These are phyloP conservation scores for Eumaeus atala DNA, from an alignment of 1,140 invertebrate species.

Conservation along the genomic window DNA sequence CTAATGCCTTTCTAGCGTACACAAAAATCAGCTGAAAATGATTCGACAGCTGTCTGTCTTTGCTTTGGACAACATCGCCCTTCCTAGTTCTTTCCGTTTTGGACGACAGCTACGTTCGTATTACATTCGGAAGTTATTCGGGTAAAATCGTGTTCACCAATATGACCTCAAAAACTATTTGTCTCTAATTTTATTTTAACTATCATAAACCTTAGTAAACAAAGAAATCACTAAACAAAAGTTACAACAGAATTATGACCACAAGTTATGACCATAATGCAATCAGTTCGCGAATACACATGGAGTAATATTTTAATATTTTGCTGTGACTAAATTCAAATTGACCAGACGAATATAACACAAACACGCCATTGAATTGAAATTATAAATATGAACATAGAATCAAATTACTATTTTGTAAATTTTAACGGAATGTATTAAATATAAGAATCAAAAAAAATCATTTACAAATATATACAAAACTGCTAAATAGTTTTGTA, in stretches of 20 bases:
- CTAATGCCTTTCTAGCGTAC: slow-evolving; percentile 50
- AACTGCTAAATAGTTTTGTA: too few relatives aligned
- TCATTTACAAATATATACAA: too few relatives aligned
- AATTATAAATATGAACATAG: too few relatives aligned
- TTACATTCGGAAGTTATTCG: slow-evolving; percentile 50
- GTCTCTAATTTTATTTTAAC: not conserved
- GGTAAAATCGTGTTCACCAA: slow-evolving; percentile 43
- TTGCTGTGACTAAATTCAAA: too few relatives aligned
- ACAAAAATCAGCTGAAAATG: slow-evolving; percentile 75
- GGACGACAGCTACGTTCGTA: slow-evolving; percentile 46
- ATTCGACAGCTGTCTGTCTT: slow-evolving; percentile 70
- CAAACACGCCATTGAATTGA: too few relatives aligned
- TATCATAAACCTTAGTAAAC: not conserved
- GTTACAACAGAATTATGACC: not conserved
- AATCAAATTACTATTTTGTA: too few relatives aligned
- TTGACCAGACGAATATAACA: too few relatives aligned
- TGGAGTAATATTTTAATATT: too few relatives aligned
- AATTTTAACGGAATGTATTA: too few relatives aligned
- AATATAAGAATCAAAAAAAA: too few relatives aligned
- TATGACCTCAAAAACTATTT: slow-evolving; percentile 55
- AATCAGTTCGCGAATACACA: too few relatives aligned
- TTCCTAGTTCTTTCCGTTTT: slow-evolving; percentile 41
- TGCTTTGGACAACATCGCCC: slow-evolving; percentile 58
- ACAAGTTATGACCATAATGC: too few relatives aligned
- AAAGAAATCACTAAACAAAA: not conserved